A percentile compares a stretch with the other conserved stretches of the same genome.
phyloP scores from a whole-genome alignment of 2,888 invertebrate genomes.

The Leptinotarsa juncta region DNA sequence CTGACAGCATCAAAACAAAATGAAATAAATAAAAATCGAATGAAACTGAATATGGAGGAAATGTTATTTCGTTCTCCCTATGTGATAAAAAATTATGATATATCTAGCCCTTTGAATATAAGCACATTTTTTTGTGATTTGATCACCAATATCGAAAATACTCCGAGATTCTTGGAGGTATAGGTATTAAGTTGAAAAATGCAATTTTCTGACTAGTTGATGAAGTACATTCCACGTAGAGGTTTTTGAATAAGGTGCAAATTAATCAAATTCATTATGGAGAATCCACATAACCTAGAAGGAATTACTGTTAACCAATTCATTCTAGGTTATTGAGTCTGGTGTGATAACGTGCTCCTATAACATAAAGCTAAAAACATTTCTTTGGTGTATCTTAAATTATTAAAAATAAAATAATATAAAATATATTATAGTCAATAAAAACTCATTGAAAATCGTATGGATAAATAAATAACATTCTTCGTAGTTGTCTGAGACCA shows the following conservation, averaged over 20 bases:
- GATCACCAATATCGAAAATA: slow-evolving; percentile 11
- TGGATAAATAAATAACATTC: slow-evolving; percentile 59
- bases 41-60: too few species aligned
- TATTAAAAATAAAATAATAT: slow-evolving; percentile 63
- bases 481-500: slow-evolving; percentile 64
- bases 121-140: slow-evolving; percentile 5
- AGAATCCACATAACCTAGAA: slow-evolving; percentile 34
- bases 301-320: slow-evolving; percentile 25
- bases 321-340: slow-evolving; percentile 35
- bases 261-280: slow-evolving; percentile 38
- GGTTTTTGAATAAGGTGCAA: slow-evolving; percentile 32
- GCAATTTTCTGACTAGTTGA: slow-evolving; percentile 61
- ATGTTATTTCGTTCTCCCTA: too few species aligned
- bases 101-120: slow-evolving; percentile 42
- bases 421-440: slow-evolving; percentile 57
- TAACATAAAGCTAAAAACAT: slow-evolving; percentile 56
- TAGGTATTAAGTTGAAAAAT: slow-evolving; percentile 49
- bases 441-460: slow-evolving; percentile 59
- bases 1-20: too few species aligned
- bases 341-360: slow-evolving; percentile 45
- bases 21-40: too few species aligned
- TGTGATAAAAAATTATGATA: not conserved
- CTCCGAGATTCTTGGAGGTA: slow-evolving; percentile 34
- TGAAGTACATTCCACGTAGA: slow-evolving; percentile 44
- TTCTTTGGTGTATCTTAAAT: slow-evolving; percentile 66